These are phyloP conservation scores for Limosa lapponica DNA, from an alignment of 2,797 vertebrate genomes.

Conservation along the genomic window DNA sequence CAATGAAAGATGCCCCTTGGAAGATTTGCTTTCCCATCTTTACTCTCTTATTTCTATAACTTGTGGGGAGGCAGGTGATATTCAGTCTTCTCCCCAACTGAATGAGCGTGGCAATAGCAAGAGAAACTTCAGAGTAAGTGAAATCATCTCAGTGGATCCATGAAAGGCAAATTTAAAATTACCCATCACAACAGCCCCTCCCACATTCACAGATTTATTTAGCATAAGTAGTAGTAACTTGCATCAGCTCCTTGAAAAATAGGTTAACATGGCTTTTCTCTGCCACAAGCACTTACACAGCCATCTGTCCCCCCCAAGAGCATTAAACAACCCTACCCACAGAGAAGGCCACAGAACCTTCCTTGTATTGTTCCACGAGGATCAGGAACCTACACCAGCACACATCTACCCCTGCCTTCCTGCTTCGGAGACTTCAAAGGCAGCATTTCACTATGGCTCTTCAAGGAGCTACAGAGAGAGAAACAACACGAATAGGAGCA, in stretches of 20 bases:
- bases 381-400: neutral
- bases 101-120: neutral
- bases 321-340: neutral
- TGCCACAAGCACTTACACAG: neutral
- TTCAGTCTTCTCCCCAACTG: neutral
- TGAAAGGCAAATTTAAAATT: constrained; percentile 16
- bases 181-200: constrained; percentile 1
- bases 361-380: neutral
- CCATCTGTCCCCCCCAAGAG: neutral
- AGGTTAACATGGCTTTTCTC: constrained; percentile 26
- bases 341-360: neutral
- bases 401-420: neutral
- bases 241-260: constrained; percentile 20
- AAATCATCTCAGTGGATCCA: neutral
- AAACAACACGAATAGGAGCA: neutral
- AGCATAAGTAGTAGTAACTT: constrained; percentile 32
- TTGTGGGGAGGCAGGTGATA: neutral
- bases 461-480: neutral
- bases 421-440: neutral
- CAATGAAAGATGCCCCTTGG: neutral
- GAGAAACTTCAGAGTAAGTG: constrained; percentile 20
- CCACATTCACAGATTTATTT: constrained; percentile 38
- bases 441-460: neutral
- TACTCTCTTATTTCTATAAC: neutral
- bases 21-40: neutral